phyloP scores from a whole-genome alignment of 2,888 invertebrate species.

The Rambutsinella grinnellia region DNA sequence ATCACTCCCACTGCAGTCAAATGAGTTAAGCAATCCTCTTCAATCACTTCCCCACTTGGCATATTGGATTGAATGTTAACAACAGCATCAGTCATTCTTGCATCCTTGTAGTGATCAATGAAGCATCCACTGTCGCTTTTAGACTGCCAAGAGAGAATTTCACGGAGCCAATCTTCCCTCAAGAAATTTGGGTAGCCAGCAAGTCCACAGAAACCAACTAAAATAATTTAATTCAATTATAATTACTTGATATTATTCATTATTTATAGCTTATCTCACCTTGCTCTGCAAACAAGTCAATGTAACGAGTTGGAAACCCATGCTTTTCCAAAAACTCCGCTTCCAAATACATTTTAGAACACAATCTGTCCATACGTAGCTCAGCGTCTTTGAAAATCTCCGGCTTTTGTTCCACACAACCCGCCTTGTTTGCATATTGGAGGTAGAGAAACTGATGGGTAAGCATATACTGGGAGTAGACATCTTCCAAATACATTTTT shows the following conservation, averaged over 20 bases:
- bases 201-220: slow-evolving; percentile 72
- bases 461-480: slow-evolving; percentile 8
- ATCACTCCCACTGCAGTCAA: too few relatives aligned
- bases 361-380: slow-evolving; percentile 27
- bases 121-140: slow-evolving; percentile 28
- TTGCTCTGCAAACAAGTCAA: slow-evolving; percentile 57
- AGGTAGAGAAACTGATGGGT: slow-evolving; percentile 13
- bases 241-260: not conserved
- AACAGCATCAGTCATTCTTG: too few relatives aligned
- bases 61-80: too few relatives aligned
- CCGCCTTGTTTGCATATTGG: not conserved
- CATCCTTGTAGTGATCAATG: not conserved
- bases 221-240: slow-evolving; percentile 44
- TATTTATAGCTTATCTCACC: slow-evolving; percentile 22
- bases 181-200: slow-evolving; percentile 71
- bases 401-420: not conserved
- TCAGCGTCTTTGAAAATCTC: slow-evolving; percentile 1
- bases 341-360: slow-evolving; percentile 49
- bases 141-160: slow-evolving; percentile 69
- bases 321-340: slow-evolving; percentile 40
- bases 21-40: too few relatives aligned
- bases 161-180: slow-evolving; percentile 68
- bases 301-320: slow-evolving; percentile 32
- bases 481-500: not conserved
- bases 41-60: too few relatives aligned